Evolutionary conservation across 2,888 invertebrate genomes (phyloP), one percentile per base, ranked within the genome.

Genomic region (Mythimna vitellina): DNA sequence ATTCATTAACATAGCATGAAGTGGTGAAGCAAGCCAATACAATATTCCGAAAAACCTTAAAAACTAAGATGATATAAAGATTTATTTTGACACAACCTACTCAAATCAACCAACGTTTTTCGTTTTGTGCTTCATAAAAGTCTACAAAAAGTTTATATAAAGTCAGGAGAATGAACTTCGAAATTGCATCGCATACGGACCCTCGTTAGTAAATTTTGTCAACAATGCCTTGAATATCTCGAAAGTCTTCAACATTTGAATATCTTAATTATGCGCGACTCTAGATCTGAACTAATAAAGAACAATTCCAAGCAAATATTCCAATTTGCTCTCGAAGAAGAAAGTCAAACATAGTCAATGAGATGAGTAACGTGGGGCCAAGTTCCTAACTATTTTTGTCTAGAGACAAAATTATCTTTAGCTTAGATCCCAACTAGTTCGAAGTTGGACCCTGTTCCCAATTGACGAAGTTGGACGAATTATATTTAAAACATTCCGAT

Each of bases 401-500:
- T 79, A 22, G 65, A 80, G 73, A 77, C 75, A 68, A 70, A 83
- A 82, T 82, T 76, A 80, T 78, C 69, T 69, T 53, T 74, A 80
- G 73, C 65, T 76, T 73, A 81, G 71, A 68, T 72, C 56, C 57
- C 65, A 73, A 83, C 78, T 81, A 85, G 77, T 82, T 80, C 4
- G 25, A 65, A 77, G 60, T 81, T 74, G 35, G 53, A 64, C 46
- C 63, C 54, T 17, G 63, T 75, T 71, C 69, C 62, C 64, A 76
- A 78, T 56, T 72, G 78, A 65, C 65, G 56, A 79, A 79, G 75
- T 81, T 81, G 32, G 53, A 49, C 53, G 60, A 71, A 79, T 78
- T 70, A 75, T 79, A 78, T 85, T 78, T 75, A 77, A 76, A 83
- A 78, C 66, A 82, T 78, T 78, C 68, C 73, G 68, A 85, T 81